phyloP scores from a whole-genome alignment of 1,140 invertebrate genomes.

The Tetranychus cinnabarinus region DNA sequence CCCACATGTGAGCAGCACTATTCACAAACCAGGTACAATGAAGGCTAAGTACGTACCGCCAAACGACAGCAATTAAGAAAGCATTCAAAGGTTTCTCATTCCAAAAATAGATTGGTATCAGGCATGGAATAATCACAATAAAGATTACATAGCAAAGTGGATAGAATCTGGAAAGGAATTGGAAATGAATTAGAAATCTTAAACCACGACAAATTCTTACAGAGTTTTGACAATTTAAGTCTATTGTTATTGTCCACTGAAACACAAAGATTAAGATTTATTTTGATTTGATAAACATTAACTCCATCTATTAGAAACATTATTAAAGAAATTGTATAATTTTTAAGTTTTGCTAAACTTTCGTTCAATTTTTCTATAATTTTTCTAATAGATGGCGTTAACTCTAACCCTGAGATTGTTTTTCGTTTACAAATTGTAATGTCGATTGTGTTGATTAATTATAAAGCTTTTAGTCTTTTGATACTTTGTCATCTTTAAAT shows the following conservation, averaged over 20 bases:
- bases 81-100: not conserved
- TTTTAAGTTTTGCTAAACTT: no score
- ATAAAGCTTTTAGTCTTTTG: no score
- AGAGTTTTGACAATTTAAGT: no score
- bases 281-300: not conserved
- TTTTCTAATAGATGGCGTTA: no score
- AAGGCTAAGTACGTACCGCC: slow-evolving; percentile 23
- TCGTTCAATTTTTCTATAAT: no score
- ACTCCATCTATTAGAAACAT: no score
- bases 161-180: not conserved
- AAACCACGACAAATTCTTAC: no score
- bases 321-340: not conserved
- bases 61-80: not conserved
- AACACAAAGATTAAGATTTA: not conserved
- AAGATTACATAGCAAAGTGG: not conserved
- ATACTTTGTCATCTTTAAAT: not conserved
- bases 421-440: no score
- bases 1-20: slow-evolving; percentile 27
- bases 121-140: not conserved
- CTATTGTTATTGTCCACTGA: no score
- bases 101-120: not conserved
- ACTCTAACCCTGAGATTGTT: not conserved
- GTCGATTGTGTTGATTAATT: not conserved
- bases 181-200: not conserved
- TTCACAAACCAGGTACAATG: slow-evolving; percentile 61